Evolutionary conservation across 2,888 invertebrate genomes (phyloP), one percentile per base, ranked within the genome.

Genomic region (Phengaris alcon): DNA sequence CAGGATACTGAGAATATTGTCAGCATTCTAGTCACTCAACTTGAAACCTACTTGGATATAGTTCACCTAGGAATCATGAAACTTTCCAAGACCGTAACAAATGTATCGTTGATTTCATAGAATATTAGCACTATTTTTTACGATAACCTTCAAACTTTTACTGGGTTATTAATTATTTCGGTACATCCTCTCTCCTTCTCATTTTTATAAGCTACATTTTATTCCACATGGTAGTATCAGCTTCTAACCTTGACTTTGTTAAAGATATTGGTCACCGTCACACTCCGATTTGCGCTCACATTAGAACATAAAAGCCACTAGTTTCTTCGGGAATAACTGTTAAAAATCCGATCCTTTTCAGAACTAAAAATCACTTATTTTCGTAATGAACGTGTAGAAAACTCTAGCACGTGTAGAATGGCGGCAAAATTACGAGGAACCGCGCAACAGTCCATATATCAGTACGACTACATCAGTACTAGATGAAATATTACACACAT

Each of bases 401-500:
- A 35, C 35, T 35, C 59, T 59, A 8, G n/a, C 44, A 69, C 10
- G 59, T 22, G 7, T 57, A 57, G 35, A 35, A 35, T 57, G 1
- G 15, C 57, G 57, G n/a, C n/a, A 7, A n/a, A n/a, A 57, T 68
- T 48, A 68, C 3, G 68, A n/a, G 1, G n/a, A 68, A 44, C 6
- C 22, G 9, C 64, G 12, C 52, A 52, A 52, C 5, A 59, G 57
- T 57, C 59, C 10, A 64, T 35, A 64, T 10, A 22, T 5, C 12
- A 64, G 35, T 6, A 10, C 48, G 69, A 15, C 46, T 8, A 48
- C n/a, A 69, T 69, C 8, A 69, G 8, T 48, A 69, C 48, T 69
- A 48, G 69, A 69, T 69, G 69, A 48, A 69, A 69, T 69, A 69
- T 48, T 35, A 64, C 35, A 64, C 35, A 64, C 35, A 35, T 2